phyloP scores from a whole-genome alignment of 2,113 vertebrate species.

The Amblyopsis rosae region DNA sequence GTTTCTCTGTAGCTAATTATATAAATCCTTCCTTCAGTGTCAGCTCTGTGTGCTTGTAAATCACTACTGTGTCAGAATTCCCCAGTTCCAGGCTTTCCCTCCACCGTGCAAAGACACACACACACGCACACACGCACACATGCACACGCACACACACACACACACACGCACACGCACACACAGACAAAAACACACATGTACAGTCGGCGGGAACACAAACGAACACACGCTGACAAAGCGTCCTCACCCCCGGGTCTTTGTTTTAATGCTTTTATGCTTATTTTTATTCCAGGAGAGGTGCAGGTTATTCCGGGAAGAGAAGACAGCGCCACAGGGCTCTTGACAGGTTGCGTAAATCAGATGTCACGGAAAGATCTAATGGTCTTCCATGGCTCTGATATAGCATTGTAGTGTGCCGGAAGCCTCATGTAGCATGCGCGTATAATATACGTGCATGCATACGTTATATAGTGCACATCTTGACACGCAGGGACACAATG shows the following conservation, averaged over 20 bases:
- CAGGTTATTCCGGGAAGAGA: slow-evolving; percentile 68
- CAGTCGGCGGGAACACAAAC: background rate
- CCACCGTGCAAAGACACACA: slow-evolving; percentile 8
- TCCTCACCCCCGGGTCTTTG: slow-evolving; percentile 37
- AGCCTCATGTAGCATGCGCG: slow-evolving; percentile 37
- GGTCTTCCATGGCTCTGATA: slow-evolving; percentile 57
- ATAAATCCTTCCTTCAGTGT: slow-evolving; percentile 52
- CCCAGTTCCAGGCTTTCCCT: slow-evolving; percentile 35
- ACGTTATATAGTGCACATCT: background rate
- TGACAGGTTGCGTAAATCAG: slow-evolving; percentile 74
- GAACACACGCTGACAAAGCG: slow-evolving; percentile 8
- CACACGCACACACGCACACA: background rate
- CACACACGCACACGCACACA: slow-evolving; percentile 10
- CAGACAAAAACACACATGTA: slow-evolving; percentile 3
- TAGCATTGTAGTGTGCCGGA: slow-evolving; percentile 49
- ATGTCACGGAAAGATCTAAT: slow-evolving; percentile 68
- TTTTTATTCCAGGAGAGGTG: slow-evolving; percentile 37
- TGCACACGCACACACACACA: background rate
- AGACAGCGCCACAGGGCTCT: slow-evolving; percentile 47
- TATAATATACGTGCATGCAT: slow-evolving; percentile 2
- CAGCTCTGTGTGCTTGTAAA: slow-evolving; percentile 46
- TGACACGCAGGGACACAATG: background rate
- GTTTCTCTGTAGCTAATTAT: slow-evolving; percentile 58
- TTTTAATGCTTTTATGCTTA: slow-evolving; percentile 45
- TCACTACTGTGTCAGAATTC: slow-evolving; percentile 46